A percentile compares a stretch with the other conserved stretches of the same genome.
Conservation (phyloP, 1,140 invertebrate genomes). For the Portunus trituberculatus region DNA sequence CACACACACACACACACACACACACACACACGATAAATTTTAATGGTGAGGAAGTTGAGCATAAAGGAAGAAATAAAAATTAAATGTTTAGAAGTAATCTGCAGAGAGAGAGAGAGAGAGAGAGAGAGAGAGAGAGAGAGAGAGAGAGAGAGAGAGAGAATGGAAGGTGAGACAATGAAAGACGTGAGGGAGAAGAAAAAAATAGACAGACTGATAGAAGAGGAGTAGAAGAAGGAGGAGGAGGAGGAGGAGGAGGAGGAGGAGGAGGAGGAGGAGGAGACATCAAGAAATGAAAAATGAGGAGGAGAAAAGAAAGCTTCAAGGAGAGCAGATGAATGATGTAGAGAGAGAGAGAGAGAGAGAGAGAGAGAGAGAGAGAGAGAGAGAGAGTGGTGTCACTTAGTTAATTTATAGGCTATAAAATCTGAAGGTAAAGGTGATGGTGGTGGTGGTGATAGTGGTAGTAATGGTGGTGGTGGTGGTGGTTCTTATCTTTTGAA, state of each 20-base stretch:
- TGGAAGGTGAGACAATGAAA: too few relatives aligned
- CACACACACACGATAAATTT: neutral
- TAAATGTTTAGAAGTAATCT: neutral
- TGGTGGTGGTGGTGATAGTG: neutral
- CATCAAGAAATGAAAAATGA: neutral
- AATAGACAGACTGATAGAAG: neutral
- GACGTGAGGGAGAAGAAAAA: neutral
- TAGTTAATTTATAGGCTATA: neutral
- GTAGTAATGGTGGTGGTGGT: neutral
- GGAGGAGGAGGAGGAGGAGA: neutral
- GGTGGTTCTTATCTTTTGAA: constrained; percentile 8
- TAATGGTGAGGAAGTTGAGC: neutral
- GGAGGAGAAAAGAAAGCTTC: neutral
- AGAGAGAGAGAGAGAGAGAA: neutral
- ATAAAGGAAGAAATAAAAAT: neutral
- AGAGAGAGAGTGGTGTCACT: constrained; percentile 3
- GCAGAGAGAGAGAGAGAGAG: constrained; percentile 31
- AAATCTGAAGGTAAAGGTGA: neutral
- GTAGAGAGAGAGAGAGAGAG: constrained; percentile 27
- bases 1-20: neutral
- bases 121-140: neutral
- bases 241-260: neutral
- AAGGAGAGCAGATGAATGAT: neutral
- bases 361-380: constrained; percentile 55
- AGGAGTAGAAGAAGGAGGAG: neutral